Conservation (phyloP, 2,797 vertebrate species). For the Myiotriccus ornatus region DNA sequence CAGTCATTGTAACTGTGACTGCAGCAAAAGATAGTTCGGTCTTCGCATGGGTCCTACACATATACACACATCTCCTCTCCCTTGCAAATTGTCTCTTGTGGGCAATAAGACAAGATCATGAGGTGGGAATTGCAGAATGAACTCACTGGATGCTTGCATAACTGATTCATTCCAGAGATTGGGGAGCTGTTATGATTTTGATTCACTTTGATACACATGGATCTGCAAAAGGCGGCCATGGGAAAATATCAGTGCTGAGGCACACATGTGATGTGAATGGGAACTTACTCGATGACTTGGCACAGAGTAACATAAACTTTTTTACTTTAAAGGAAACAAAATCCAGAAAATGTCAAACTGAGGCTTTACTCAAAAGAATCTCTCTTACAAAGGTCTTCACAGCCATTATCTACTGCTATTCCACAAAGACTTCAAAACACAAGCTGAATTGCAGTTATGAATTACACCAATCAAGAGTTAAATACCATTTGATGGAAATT, state of each 20-base stretch:
- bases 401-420: neutral
- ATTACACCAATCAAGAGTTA: neutral
- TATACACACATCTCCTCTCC: accelerated
- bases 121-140: neutral
- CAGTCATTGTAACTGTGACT: neutral
- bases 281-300: neutral
- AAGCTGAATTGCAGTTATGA: neutral
- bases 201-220: neutral
- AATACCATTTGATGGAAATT: neutral
- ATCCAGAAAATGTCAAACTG: neutral
- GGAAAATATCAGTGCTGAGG: neutral
- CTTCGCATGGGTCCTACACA: neutral
- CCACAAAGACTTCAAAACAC: neutral
- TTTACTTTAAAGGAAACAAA: neutral
- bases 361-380: neutral
- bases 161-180: neutral
- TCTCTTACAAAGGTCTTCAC: neutral
- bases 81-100: neutral
- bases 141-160: neutral
- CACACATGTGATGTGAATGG: accelerated
- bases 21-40: neutral
- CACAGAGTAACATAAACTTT: neutral
- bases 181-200: neutral
- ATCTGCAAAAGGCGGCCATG: neutral
- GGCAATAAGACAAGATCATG: neutral